phyloP scores from a whole-genome alignment of 1,140 invertebrate species.

The Penaeus japonicus region DNA sequence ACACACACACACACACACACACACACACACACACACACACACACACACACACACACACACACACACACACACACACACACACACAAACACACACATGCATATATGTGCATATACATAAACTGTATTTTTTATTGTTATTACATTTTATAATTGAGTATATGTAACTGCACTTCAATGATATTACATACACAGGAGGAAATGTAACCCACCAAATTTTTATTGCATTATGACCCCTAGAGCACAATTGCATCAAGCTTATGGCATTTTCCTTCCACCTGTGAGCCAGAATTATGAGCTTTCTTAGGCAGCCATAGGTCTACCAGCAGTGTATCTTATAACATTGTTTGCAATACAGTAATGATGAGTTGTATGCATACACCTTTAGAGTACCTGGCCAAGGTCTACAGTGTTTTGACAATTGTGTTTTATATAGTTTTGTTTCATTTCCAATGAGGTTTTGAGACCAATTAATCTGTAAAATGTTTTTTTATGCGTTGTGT shows the following conservation, averaged over 20 bases:
- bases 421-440: no score
- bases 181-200: not conserved
- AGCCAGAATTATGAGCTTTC: not conserved
- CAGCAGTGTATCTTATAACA: not conserved
- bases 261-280: not conserved
- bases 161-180: no score
- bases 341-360: not conserved
- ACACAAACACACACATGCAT: no score
- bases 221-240: not conserved
- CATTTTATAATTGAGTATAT: no score
- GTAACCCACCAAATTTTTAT: constrained; percentile 10
- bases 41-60: no score
- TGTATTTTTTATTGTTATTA: no score
- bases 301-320: not conserved
- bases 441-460: no score
- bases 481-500: not conserved
- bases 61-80: no score
- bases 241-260: not conserved
- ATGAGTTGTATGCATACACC: not conserved
- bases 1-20: no score
- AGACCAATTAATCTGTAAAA: not conserved
- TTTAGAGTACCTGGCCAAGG: not conserved
- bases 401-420: no score
- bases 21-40: no score
- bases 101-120: no score